Conservation (phyloP, 2,797 vertebrate genomes). For the Siniperca scherzeri region DNA sequence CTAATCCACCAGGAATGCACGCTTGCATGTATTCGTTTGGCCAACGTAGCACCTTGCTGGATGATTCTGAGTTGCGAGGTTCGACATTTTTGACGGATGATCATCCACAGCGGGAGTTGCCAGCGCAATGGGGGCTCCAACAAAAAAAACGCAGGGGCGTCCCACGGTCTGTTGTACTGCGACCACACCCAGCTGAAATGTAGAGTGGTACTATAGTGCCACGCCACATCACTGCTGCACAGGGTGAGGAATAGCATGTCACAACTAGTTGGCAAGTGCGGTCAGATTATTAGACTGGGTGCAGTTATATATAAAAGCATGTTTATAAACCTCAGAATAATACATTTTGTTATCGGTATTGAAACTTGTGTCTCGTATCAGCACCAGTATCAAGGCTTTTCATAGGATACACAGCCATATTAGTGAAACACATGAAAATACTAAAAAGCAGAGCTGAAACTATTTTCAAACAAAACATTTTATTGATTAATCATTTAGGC, state of each 20-base stretch:
- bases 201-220: background rate
- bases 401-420: too few relatives aligned
- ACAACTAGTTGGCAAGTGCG: background rate
- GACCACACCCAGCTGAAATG: constrained; percentile 13
- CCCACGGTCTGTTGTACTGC: background rate
- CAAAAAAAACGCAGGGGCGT: background rate
- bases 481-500: background rate
- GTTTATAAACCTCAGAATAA: background rate
- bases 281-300: background rate
- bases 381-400: background rate
- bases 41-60: background rate
- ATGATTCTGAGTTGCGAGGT: background rate
- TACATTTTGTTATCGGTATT: too few relatives aligned
- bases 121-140: too few relatives aligned
- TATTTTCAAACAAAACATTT: background rate
- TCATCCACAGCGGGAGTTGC: too few relatives aligned
- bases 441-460: background rate
- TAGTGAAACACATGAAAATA: too few relatives aligned
- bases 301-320: background rate
- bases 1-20: background rate
- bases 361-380: too few relatives aligned
- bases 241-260: background rate
- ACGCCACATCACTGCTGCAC: background rate
- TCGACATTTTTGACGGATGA: background rate
- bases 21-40: background rate